Conservation (phyloP, 2,797 vertebrate genomes). For the Chelon auratus region DNA sequence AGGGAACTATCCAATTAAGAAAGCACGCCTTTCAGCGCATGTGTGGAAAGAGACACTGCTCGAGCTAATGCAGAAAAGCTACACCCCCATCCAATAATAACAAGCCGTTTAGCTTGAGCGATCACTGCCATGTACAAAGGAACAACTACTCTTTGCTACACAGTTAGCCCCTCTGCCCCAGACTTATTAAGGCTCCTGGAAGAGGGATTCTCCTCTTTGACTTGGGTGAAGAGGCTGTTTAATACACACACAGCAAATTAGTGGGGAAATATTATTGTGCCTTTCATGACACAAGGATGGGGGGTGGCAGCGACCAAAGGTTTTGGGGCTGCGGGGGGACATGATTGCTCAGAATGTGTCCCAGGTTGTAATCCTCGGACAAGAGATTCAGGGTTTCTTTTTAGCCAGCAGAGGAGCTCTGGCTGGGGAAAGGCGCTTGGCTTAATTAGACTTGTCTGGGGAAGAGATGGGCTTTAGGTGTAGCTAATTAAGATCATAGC, state of each 20-base stretch:
- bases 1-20: conserved; percentile 83
- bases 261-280: conserved; percentile 78
- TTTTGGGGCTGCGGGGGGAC: conserved; percentile 68
- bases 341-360: conserved; percentile 87
- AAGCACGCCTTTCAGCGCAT: conserved; percentile 66
- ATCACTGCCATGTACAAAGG: conserved; percentile 73
- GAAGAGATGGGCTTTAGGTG: conserved; percentile 85
- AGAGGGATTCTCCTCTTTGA: conserved; percentile 81
- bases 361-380: conserved; percentile 87
- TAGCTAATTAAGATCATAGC: conserved; percentile 89
- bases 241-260: conserved; percentile 86
- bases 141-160: conserved; percentile 68
- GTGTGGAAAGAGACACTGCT: conserved; percentile 63
- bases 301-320: conserved; percentile 38
- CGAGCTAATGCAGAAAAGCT: conserved; percentile 63
- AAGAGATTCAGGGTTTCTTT: conserved; percentile 80
- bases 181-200: conserved; percentile 82
- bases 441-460: conserved; percentile 87
- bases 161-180: conserved; percentile 65
- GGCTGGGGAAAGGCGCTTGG: conserved; percentile 81
- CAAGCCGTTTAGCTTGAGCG: conserved; percentile 76
- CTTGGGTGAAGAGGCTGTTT: conserved; percentile 84
- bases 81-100: conserved; percentile 68
- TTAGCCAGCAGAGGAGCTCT: conserved; percentile 78
- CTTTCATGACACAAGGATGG: conserved; percentile 71